Percentiles rank a stretch among this genome's conserved stretches.
These are phyloP conservation scores for Cygnus olor DNA, from an alignment of 2,797 vertebrate genomes.

Conservation along the genomic window DNA sequence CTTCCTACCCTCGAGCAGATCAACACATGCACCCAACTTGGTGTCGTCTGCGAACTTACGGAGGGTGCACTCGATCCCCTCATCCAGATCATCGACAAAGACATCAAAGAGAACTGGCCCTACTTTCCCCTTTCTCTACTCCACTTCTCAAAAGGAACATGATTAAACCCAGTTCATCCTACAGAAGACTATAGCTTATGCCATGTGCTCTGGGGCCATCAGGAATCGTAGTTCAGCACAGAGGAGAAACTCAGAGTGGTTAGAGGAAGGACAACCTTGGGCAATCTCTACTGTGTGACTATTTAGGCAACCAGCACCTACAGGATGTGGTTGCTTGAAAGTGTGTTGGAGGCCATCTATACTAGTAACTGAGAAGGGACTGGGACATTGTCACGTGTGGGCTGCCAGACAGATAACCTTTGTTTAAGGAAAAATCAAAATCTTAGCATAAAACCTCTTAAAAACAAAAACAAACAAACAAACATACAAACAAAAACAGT, in stretches of 20 bases:
- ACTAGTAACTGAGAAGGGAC: background rate
- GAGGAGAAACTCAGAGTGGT: background rate
- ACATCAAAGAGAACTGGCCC: no score
- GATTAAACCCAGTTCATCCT: background rate
- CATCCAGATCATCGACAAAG: no score
- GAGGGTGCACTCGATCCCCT: no score
- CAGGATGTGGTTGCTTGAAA: background rate
- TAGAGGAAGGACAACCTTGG: background rate
- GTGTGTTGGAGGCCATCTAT: background rate
- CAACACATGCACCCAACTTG: no score
- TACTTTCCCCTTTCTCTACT: background rate
- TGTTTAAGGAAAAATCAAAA: background rate
- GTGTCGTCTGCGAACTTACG: no score
- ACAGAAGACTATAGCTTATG: background rate
- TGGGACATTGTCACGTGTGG: rapidly evolving
- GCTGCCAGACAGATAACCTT: background rate
- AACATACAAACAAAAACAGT: background rate
- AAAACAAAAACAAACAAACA: background rate
- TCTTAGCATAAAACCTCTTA: rapidly evolving
- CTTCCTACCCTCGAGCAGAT: no score
- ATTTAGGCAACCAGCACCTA: background rate
- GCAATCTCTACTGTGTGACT: background rate
- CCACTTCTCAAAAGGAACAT: background rate
- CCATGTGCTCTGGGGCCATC: background rate
- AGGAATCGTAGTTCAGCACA: background rate